A percentile compares a stretch with the other conserved stretches of the same genome.
phyloP scores from a whole-genome alignment of 2,888 invertebrate species.

The Slavum lentiscoides region DNA sequence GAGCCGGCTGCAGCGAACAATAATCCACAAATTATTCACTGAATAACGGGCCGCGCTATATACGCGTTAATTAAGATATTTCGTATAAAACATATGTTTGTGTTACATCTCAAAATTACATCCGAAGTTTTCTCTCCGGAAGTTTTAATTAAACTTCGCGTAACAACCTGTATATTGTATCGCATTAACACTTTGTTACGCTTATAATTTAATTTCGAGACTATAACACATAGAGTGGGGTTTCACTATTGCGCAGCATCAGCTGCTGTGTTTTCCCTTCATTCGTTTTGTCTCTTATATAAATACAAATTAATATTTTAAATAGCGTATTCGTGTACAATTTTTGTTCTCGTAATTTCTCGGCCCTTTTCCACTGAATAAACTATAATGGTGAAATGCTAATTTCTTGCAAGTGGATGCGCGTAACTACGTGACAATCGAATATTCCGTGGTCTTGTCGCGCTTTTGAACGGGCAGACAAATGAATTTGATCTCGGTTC shows the following conservation, averaged over 20 bases:
- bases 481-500: too few species aligned
- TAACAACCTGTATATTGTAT: slow-evolving; percentile 41
- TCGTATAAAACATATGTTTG: slow-evolving; percentile 30
- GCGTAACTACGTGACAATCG: too few species aligned
- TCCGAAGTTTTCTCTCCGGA: slow-evolving; percentile 24
- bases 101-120: slow-evolving; percentile 30
- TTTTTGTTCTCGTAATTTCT: not conserved
- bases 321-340: not conserved
- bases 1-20: not conserved
- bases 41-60: not conserved
- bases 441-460: too few species aligned
- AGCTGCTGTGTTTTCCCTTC: slow-evolving; percentile 4
- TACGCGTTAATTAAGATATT: slow-evolving; percentile 32
- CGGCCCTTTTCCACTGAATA: not conserved
- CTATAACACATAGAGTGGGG: slow-evolving; percentile 27
- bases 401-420: too few species aligned
- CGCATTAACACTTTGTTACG: slow-evolving; percentile 35
- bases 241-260: slow-evolving; percentile 21
- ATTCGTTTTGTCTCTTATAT: not conserved
- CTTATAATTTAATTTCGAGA: slow-evolving; percentile 36
- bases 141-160: slow-evolving; percentile 47
- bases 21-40: not conserved
- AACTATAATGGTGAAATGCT: too few species aligned
- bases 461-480: too few species aligned
- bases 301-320: slow-evolving; percentile 13